phyloP scores from a whole-genome alignment of 2,888 invertebrate genomes.

The Coleophora flavipennella region DNA sequence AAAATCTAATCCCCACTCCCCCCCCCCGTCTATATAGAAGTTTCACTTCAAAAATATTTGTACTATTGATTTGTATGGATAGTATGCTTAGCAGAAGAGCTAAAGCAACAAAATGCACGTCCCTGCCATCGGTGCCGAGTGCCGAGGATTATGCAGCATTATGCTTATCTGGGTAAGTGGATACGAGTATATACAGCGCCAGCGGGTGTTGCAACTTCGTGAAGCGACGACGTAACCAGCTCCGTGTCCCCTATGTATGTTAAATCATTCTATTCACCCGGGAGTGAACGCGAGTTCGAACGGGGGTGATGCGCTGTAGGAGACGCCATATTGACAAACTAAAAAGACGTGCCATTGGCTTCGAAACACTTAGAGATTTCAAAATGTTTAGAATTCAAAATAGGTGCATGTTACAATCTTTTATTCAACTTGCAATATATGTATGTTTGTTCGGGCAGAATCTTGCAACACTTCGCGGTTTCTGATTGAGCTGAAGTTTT shows the following conservation, averaged over 20 bases:
- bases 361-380: too few species aligned
- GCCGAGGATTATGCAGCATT: constrained; percentile 4
- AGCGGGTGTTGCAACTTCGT: neutral
- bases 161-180: constrained; percentile 2
- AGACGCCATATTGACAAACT: constrained; percentile 25
- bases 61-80: too few species aligned
- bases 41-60: too few species aligned
- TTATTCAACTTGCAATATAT: too few species aligned
- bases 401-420: too few species aligned
- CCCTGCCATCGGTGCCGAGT: constrained; percentile 1
- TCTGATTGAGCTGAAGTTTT: too few species aligned
- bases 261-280: constrained; percentile 23
- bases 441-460: too few species aligned
- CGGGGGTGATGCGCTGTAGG: constrained; percentile 8
- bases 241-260: constrained; percentile 22
- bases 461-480: too few species aligned
- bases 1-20: too few species aligned
- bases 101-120: constrained; percentile 3
- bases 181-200: neutral
- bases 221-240: neutral
- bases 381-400: too few species aligned
- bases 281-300: constrained; percentile 15
- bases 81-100: too few species aligned
- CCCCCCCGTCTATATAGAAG: too few species aligned
- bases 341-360: constrained; percentile 8